Evolutionary conservation across 2,113 vertebrate genomes (phyloP).

Genomic region (Campylorhamphus procurvoides): DNA sequence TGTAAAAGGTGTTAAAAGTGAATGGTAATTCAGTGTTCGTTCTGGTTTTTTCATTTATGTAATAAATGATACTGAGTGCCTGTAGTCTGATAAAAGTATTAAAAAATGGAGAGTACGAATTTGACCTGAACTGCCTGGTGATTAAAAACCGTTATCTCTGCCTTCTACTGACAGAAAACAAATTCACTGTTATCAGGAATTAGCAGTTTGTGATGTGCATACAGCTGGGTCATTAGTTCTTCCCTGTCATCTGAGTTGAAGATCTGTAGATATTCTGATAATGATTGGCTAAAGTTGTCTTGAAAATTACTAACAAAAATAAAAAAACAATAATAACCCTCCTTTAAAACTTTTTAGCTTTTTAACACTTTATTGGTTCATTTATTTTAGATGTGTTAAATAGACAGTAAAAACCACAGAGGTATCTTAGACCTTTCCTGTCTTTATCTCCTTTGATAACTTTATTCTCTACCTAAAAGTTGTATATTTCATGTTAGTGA

Average conservation of each 20-base stretch:
- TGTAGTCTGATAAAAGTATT: neutral
- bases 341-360: neutral
- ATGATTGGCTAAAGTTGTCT: neutral
- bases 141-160: neutral
- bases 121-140: neutral
- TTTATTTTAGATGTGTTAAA: neutral
- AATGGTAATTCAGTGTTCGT: neutral
- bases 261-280: neutral
- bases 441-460: neutral
- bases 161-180: neutral
- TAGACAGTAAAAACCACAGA: neutral
- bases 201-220: fast-evolving
- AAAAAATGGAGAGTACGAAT: neutral
- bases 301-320: neutral
- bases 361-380: neutral
- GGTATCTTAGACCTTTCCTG: neutral
- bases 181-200: neutral
- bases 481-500: neutral
- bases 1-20: neutral
- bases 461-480: neutral
- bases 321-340: neutral
- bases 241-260: neutral
- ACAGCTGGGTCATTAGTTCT: neutral
- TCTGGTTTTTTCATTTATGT: neutral
- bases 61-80: neutral